Base-by-base conservation (phyloP, 2,113 vertebrate species). In the Oreochromis spilurus region DNA sequence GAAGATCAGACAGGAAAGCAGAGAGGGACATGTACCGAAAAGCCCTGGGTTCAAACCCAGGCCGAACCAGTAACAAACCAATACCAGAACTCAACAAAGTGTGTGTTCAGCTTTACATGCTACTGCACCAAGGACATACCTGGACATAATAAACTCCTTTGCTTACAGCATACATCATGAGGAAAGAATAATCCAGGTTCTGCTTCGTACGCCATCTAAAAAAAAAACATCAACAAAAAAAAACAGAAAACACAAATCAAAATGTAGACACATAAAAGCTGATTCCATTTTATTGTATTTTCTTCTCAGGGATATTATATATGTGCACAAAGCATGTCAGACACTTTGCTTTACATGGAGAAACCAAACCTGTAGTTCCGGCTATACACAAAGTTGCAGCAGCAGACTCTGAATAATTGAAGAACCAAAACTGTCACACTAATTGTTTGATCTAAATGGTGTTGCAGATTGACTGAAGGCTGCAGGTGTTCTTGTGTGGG, bases 111-210 rank as follows among this genome's bases (percentile, higher is more conserved):
- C 21, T 58, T 57, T 57, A 55, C 6, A 57, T 57, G 4, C 13
- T 57, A 24, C 34, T 57, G 16, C 38, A 58, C 38, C 24, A 81
- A 67, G 3, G 29, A 92, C 92, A 43, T 97, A 99, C 99, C 98
- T 99, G 99, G 88, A 99, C 98, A 86, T 99, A 99, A 93, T 99
- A 99, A 91, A 97, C 95, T 1, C 99, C 98, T 93, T 98, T 99
- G 94, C 96, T 98, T 93, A 99, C 97, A 54, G 98, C 98, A 83
- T 99, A 99, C 99, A 99, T 99, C 99, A 99, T 99, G 85, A 99
- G 97, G 94, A 99, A 99, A 91, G 98, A 99, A 89, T 99, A 99
- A 93, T 99, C 99, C 94, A 99, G 94, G 92, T 99, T 99, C 94
- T 99, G 99, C 90, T 99, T 99, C 29, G 99, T 99, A 91, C 99